These are phyloP conservation scores for Pseudocheirus occidentalis DNA, from an alignment of 2,797 vertebrate genomes.

Conservation along the genomic window DNA sequence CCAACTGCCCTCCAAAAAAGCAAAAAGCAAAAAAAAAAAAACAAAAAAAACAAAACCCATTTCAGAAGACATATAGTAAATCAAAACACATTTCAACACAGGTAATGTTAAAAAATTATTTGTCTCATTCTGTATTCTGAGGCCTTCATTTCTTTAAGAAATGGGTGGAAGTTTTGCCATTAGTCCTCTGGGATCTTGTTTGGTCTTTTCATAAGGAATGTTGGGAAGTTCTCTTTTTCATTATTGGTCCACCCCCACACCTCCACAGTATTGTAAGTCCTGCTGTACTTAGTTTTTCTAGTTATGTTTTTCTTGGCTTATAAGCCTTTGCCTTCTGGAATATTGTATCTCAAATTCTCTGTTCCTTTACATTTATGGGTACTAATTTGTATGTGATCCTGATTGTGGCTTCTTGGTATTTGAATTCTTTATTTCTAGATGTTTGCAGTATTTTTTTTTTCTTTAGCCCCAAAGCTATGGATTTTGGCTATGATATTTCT, in stretches of 20 bases:
- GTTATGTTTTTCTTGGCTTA: not conserved
- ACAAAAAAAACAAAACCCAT: not conserved
- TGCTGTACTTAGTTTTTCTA: not conserved
- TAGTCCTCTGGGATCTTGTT: not conserved
- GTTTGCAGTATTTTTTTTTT: not conserved
- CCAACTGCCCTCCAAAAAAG: no score
- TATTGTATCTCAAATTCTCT: not conserved
- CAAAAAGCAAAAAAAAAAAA: no score
- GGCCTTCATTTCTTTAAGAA: not conserved
- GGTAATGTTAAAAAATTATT: not conserved
- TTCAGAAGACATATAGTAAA: not conserved
- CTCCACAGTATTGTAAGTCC: not conserved
- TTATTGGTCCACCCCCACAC: not conserved
- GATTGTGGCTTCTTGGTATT: not conserved
- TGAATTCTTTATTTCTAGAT: not conserved
- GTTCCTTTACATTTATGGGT: not conserved
- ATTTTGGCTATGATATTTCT: not conserved
- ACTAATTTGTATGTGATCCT: not conserved
- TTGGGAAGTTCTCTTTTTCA: not conserved
- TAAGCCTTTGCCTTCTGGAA: not conserved
- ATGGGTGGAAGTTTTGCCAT: not conserved
- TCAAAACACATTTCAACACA: not conserved
- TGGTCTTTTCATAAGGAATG: not conserved
- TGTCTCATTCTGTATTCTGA: not conserved
- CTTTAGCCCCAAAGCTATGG: not conserved